These are phyloP conservation scores for Spodoptera littoralis DNA, from an alignment of 2,888 invertebrate genomes.

Conservation along the genomic window DNA sequence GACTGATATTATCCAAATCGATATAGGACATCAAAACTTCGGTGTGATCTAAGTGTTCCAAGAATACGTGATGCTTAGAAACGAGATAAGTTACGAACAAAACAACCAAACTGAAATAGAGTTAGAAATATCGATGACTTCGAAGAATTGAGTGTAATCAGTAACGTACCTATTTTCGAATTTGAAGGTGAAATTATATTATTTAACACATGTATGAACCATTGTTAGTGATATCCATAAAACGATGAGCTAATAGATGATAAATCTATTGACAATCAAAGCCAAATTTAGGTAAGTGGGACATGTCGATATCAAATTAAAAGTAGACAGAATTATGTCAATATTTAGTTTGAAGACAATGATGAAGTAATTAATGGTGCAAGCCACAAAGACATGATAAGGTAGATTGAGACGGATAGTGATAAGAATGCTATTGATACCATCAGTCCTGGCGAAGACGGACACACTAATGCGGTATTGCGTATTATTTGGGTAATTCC, in stretches of 20 bases:
- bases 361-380: slow-evolving; percentile 18
- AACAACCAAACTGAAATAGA: neutral
- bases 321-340: slow-evolving; percentile 6
- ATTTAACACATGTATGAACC: no score
- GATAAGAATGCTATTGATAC: slow-evolving; percentile 22
- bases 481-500: slow-evolving; percentile 7
- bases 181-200: no score
- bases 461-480: slow-evolving; percentile 1
- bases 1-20: slow-evolving; percentile 9
- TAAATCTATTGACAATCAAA: no score
- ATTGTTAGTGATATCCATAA: no score
- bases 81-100: neutral
- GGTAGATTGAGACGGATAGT: slow-evolving; percentile 8
- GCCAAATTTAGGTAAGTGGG: neutral
- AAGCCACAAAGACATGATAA: slow-evolving; percentile 17
- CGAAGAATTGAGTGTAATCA: no score
- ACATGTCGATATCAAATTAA: neutral
- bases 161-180: no score
- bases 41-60: neutral
- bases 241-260: no score
- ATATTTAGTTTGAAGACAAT: slow-evolving; percentile 13
- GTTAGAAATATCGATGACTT: no score
- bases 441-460: neutral
- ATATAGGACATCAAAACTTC: slow-evolving; percentile 6
- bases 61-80: neutral